Conservation (phyloP, 1,140 invertebrate genomes). For the Ditylenchus dipsaci region DNA sequence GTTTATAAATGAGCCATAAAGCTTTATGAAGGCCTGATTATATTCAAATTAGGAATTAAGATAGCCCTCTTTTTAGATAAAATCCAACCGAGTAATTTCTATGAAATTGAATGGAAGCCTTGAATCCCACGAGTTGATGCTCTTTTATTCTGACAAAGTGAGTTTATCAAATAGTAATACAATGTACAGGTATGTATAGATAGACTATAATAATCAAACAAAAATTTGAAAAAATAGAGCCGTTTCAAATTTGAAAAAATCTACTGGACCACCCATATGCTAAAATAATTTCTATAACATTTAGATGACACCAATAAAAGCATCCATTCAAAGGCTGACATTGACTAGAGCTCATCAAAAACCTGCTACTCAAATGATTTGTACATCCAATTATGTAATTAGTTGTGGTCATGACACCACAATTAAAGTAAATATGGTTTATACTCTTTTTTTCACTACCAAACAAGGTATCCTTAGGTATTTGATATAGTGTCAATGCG, state of each 20-base stretch:
- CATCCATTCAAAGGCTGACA: slow-evolving; percentile 2
- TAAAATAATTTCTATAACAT: slow-evolving; percentile 1
- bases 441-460: too few species aligned
- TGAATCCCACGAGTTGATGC: not conserved
- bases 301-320: slow-evolving; percentile 5
- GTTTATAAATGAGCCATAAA: too few species aligned
- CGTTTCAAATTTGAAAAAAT: too few species aligned
- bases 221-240: too few species aligned
- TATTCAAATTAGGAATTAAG: too few species aligned
- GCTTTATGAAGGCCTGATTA: too few species aligned
- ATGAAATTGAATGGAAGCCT: not conserved
- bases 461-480: too few species aligned
- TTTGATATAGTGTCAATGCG: slow-evolving; percentile 24
- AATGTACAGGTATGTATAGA: too few species aligned
- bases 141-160: not conserved
- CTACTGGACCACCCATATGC: not conserved
- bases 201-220: too few species aligned
- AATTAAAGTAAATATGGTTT: not conserved
- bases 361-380: slow-evolving; percentile 15
- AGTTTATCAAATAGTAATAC: too few species aligned
- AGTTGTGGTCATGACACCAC: slow-evolving; percentile 9
- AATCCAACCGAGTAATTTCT: slow-evolving; percentile 11
- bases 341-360: slow-evolving; percentile 20
- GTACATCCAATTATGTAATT: not conserved
- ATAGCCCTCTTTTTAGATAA: slow-evolving; percentile 4